These are phyloP conservation scores for Fabriciana adippe DNA, from an alignment of 2,888 invertebrate genomes.

Conservation along the genomic window DNA sequence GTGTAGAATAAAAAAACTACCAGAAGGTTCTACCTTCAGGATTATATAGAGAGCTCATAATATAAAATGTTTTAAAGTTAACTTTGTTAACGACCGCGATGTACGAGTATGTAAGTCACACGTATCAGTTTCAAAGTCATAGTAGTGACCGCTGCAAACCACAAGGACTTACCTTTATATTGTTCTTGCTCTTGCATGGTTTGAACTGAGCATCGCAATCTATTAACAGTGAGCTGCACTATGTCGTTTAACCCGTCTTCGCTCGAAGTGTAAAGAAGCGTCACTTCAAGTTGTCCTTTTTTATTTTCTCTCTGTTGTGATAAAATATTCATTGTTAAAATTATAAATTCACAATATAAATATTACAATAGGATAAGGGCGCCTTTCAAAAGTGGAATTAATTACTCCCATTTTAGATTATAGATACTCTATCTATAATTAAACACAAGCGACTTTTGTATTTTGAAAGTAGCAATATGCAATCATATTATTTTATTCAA, in stretches of 20 bases:
- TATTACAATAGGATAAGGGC: too few species aligned
- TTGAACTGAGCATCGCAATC: conserved; percentile 85
- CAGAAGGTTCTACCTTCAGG: too few species aligned
- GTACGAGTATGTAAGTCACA: neutral
- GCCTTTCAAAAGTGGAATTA: neutral
- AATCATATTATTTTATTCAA: too few species aligned
- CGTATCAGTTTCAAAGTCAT: conserved; percentile 15
- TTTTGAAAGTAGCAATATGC: too few species aligned
- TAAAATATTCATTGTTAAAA: neutral
- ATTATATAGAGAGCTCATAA: too few species aligned
- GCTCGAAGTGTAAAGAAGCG: conserved; percentile 84
- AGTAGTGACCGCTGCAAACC: neutral
- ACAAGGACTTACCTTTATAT: conserved; percentile 77
- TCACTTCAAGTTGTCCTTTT: conserved; percentile 86
- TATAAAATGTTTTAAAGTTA: too few species aligned
- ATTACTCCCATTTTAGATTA: too few species aligned
- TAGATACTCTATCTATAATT: too few species aligned
- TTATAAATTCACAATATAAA: neutral
- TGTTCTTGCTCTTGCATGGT: conserved; percentile 88
- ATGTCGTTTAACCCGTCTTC: conserved; percentile 85
- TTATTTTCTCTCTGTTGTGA: conserved; percentile 84
- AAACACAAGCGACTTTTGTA: too few species aligned
- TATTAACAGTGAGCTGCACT: conserved; percentile 83
- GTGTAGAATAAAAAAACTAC: too few species aligned
- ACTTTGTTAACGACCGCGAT: too few species aligned